Conservation (phyloP, 1,140 invertebrate genomes). For the Gerris buenoi region DNA sequence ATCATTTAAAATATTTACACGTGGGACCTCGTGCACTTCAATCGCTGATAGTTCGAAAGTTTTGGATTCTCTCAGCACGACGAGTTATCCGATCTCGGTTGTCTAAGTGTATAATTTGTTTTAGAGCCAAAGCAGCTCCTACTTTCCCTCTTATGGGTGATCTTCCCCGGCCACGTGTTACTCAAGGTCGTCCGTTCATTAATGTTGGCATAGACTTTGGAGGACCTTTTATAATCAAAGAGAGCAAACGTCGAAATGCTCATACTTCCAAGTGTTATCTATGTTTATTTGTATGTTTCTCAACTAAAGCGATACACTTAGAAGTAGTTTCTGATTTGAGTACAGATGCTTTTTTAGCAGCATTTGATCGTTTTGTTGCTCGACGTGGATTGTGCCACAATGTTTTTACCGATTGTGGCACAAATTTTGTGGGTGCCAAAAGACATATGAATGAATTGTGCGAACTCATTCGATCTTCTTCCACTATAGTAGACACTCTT, state of each 20-base stretch:
- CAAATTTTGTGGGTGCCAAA: constrained; percentile 27
- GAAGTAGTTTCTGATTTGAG: constrained; percentile 25
- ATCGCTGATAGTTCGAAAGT: neutral
- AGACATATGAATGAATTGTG: constrained; percentile 19
- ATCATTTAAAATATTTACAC: constrained; percentile 23
- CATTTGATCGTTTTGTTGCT: constrained; percentile 23
- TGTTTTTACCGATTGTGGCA: constrained; percentile 28
- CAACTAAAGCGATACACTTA: constrained; percentile 25
- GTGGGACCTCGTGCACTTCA: constrained; percentile 17
- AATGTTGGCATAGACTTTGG: constrained; percentile 10
- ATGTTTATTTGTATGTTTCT: constrained; percentile 25
- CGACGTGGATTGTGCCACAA: constrained; percentile 19
- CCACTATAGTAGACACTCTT: too few species aligned
- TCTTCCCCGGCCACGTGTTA: neutral
- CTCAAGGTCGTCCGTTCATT: neutral
- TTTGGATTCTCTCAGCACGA: neutral
- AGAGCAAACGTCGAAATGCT: constrained; percentile 18
- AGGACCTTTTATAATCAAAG: constrained; percentile 16
- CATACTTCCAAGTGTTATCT: constrained; percentile 26
- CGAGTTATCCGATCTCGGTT: neutral
- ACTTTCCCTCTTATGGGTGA: neutral
- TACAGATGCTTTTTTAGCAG: constrained; percentile 24
- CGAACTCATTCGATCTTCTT: too few species aligned
- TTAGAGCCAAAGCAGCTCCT: neutral
- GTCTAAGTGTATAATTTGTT: constrained; percentile 3